Evolutionary conservation across 2,797 vertebrate genomes (phyloP), one percentile per base, ranked within the genome.

Genomic region (Ctenopoma multispine): DNA sequence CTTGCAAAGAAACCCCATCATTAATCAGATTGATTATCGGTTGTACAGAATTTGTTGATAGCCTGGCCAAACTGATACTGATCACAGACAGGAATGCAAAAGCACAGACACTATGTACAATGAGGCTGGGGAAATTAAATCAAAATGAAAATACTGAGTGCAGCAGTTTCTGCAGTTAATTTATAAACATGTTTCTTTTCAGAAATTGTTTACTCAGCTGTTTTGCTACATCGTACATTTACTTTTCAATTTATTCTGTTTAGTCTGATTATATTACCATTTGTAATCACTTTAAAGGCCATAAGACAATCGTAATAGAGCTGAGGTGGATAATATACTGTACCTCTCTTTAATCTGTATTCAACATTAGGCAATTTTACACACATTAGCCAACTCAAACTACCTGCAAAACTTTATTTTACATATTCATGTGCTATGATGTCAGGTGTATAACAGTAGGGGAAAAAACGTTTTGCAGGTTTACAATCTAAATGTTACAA

Each of bases 201-300:
- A 71, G 21, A 72, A 59, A 34, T 64, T 72, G 49, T 71, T 79
- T 70, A 68, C 47, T 43, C 49, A 53, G 49, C 54, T 6, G 15
- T 43, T 67, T 70, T 49, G 34, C 48, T 10, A 67, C 69, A 38
- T 50, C 23, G 27, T 21, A 20, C 24, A 75, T 58, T 71, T 53
- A 56, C 20, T 48, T 81, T 68, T 65, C 29, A 49, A 65, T 68
- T 59, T 1, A 65, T 75, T 71, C 54, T 62, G 61, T 64, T 9
- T 0, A 7, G 1, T 60, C 50, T 57, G 48, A 77, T 81, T 34
- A 24, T 41, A 7, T 67, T 56, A 41, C 5, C 1, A 41, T 61
- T 63, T 69, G 24, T 56, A 71, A 79, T 72, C 15, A 69, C 47
- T 75, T 79, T 75, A 67, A 71, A 75, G 56, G 81, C 81, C 79